phyloP scores from a whole-genome alignment of 2,888 invertebrate species.

The Eilema caniola region DNA sequence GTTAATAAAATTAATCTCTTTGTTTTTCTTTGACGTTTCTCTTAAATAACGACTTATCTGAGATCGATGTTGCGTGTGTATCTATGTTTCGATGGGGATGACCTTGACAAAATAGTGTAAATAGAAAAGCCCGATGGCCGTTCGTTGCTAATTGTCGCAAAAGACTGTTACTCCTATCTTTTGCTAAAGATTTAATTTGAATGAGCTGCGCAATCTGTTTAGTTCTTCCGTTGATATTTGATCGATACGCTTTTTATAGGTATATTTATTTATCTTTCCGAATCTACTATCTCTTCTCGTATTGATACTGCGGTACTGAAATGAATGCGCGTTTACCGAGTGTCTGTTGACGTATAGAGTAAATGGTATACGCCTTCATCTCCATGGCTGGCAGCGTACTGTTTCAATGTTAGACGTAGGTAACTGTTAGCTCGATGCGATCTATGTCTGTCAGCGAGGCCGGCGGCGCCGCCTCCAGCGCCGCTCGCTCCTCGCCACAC shows the following conservation, averaged over 20 bases:
- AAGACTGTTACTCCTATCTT: constrained; percentile 85
- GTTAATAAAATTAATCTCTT: constrained; percentile 82
- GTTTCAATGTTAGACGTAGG: constrained; percentile 82
- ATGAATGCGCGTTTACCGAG: constrained; percentile 84
- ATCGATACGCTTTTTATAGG: constrained; percentile 86
- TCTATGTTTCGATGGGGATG: constrained; percentile 87
- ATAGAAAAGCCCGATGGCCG: constrained; percentile 87
- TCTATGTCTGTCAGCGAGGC: constrained; percentile 77
- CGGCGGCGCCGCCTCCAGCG: constrained; percentile 57
- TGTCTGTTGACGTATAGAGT: constrained; percentile 83
- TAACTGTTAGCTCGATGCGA: constrained; percentile 83
- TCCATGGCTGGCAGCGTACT: constrained; percentile 85
- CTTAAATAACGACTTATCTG: constrained; percentile 86
- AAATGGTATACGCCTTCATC: constrained; percentile 83
- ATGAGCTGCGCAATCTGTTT: constrained; percentile 87
- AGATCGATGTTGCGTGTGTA: constrained; percentile 87
- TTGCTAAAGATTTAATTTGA: constrained; percentile 86
- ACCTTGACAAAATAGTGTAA: constrained; percentile 82
- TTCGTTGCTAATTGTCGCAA: constrained; percentile 87
- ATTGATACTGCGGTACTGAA: constrained; percentile 81
- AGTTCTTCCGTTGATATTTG: constrained; percentile 84
- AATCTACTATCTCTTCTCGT: constrained; percentile 84
- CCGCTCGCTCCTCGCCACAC: constrained; percentile 74
- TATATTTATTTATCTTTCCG: constrained; percentile 86
- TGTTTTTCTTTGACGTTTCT: constrained; percentile 87